These are phyloP conservation scores for Gymnarchus niloticus DNA, from an alignment of 2,113 vertebrate genomes.

Conservation along the genomic window DNA sequence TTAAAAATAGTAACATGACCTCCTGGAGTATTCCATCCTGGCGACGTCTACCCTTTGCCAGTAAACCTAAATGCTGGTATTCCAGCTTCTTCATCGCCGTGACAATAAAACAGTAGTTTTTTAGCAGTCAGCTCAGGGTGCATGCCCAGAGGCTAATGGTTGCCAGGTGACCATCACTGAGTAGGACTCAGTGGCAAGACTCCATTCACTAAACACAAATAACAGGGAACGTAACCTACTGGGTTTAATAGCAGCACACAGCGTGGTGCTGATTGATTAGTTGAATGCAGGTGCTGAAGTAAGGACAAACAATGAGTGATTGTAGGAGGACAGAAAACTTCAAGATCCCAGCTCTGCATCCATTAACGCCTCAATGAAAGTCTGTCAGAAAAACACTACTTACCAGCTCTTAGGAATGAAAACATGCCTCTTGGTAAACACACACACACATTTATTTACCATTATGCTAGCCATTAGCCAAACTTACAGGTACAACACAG, in stretches of 20 bases:
- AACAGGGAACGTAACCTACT: not conserved
- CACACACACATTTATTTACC: not conserved
- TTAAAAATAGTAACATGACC: not conserved
- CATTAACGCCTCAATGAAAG: not conserved
- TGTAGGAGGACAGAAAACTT: not conserved
- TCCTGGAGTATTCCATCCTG: not conserved
- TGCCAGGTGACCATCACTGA: conserved; percentile 12
- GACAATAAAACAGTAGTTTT: not conserved
- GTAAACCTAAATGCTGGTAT: not conserved
- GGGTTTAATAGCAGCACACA: conserved; percentile 6
- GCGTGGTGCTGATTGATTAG: not conserved
- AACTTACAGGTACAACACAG: not conserved
- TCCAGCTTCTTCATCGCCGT: not conserved
- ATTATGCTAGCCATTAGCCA: not conserved
- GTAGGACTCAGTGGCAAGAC: not conserved
- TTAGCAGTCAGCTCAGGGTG: not conserved
- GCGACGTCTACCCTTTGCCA: not conserved
- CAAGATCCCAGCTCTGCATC: not conserved
- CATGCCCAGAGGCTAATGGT: not conserved
- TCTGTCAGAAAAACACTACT: not conserved
- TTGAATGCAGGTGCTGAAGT: not conserved
- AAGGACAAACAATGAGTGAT: not conserved
- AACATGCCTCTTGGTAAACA: not conserved
- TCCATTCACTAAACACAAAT: conserved; percentile 4
- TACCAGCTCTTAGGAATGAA: not conserved